These are phyloP conservation scores for Sinocyclocheilus rhinocerous DNA, from an alignment of 2,113 vertebrate genomes.

Conservation along the genomic window DNA sequence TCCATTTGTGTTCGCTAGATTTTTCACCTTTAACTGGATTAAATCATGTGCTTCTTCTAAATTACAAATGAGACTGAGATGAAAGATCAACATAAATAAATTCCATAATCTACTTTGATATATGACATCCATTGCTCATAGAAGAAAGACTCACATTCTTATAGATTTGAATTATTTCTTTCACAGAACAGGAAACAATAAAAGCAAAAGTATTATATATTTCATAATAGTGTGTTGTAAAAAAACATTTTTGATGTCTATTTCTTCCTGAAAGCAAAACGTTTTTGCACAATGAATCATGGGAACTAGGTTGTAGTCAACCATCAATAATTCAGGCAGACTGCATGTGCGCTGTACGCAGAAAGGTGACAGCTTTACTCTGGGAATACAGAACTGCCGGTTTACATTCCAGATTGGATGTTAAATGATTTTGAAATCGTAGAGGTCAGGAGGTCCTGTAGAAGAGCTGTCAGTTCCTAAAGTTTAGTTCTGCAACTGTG, in stretches of 20 bases:
- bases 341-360: not conserved
- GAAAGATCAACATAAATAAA: not conserved
- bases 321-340: constrained; percentile 29
- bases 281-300: not conserved
- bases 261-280: not conserved
- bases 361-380: constrained; percentile 31
- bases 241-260: not conserved
- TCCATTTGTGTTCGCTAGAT: not conserved
- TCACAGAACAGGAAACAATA: not conserved
- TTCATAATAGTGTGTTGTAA: not conserved
- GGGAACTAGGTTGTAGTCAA: not conserved
- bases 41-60: not conserved
- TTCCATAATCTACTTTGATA: not conserved
- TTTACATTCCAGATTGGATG: not conserved
- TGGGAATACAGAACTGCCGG: not conserved
- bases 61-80: not conserved
- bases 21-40: not conserved
- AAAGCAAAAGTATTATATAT: not conserved
- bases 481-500: constrained; percentile 6
- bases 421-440: not conserved
- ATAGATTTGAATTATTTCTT: not conserved
- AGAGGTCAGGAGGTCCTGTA: not conserved
- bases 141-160: not conserved
- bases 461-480: constrained; percentile 9
- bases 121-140: not conserved